Percentiles rank a stretch among this genome's conserved stretches.
Evolutionary conservation across 2,797 vertebrate species (phyloP).

Genomic region (Tolypeutes matacus): DNA sequence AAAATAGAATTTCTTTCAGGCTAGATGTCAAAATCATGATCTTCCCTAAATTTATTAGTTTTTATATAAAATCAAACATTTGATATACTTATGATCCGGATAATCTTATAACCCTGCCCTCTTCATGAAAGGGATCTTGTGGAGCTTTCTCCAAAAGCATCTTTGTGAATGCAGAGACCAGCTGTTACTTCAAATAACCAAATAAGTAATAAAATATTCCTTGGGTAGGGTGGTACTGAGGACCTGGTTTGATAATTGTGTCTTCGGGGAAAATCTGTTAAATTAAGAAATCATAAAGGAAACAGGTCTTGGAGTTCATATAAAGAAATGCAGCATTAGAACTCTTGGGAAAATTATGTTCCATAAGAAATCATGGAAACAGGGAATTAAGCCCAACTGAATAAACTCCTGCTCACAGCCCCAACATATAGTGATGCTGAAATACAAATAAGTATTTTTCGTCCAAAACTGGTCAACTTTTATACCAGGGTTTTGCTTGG

Average conservation of each 20-base stretch:
- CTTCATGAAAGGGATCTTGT: not conserved
- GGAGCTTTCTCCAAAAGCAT: not conserved
- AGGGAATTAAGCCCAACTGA: not conserved
- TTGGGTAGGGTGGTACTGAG: not conserved
- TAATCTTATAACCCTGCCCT: not conserved
- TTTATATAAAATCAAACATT: not conserved
- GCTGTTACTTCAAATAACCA: not conserved
- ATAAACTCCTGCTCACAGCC: not conserved
- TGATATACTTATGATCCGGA: not conserved
- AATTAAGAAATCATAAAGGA: constrained; percentile 17
- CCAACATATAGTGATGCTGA: not conserved
- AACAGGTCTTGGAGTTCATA: not conserved
- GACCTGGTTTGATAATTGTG: constrained; percentile 19
- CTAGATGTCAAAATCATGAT: not conserved
- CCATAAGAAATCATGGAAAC: not conserved
- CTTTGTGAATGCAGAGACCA: not conserved
- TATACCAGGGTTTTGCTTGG: not conserved
- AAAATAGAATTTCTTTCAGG: not conserved
- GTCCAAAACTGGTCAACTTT: not conserved
- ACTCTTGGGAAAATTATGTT: constrained; percentile 17
- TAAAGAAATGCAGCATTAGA: not conserved
- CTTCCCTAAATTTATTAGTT: not conserved
- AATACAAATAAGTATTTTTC: not conserved
- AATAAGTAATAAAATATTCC: not conserved
- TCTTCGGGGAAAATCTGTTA: not conserved